Evolutionary conservation across 2,113 vertebrate species (phyloP).

Genomic region (Miniopterus natalensis): DNA sequence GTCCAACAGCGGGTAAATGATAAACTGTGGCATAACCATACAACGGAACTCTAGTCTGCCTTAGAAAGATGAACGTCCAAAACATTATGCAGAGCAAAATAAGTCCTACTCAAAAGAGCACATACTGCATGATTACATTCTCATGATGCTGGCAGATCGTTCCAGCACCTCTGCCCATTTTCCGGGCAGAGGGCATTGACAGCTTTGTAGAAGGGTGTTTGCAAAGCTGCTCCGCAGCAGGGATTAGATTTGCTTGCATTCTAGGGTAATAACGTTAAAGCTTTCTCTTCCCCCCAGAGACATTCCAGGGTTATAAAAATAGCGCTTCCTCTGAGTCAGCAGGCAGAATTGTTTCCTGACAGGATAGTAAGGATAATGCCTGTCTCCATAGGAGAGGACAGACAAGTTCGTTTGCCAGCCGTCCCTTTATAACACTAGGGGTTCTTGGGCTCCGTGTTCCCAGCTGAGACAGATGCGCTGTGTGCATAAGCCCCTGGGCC

Average conservation of each 20-base stretch:
- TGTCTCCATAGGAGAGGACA: background rate
- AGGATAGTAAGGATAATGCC: background rate
- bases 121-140: background rate
- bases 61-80: background rate
- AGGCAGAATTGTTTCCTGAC: background rate
- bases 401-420: background rate
- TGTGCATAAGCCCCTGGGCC: background rate
- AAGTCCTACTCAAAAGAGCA: background rate
- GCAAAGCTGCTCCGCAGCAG: background rate
- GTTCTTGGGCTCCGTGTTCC: background rate
- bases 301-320: background rate
- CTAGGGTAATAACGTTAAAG: background rate
- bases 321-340: background rate
- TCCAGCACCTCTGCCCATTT: background rate
- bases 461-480: background rate
- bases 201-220: background rate
- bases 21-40: background rate
- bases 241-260: background rate
- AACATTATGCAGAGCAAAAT: background rate
- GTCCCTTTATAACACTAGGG: background rate
- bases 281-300: background rate
- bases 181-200: background rate
- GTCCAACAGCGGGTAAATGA: background rate
- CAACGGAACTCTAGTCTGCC: background rate
- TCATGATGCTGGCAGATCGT: background rate